A percentile compares a stretch with the other conserved stretches of the same genome.
Conservation (phyloP, 2,888 invertebrate species). For the Acronicta alni region DNA sequence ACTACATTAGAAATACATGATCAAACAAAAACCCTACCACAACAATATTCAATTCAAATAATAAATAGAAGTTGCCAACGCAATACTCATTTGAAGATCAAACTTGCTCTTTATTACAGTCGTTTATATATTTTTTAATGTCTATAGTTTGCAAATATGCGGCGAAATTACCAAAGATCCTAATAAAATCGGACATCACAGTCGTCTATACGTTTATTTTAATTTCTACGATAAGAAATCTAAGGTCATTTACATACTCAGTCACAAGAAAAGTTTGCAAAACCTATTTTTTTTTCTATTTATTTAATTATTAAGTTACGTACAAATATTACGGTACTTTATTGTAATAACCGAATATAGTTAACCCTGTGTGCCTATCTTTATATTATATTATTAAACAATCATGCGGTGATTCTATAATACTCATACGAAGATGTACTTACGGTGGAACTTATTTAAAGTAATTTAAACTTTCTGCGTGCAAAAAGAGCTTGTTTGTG, state of each 20-base stretch:
- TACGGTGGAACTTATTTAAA: too few species aligned
- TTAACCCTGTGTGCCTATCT: too few species aligned
- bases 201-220: slow-evolving; percentile 52
- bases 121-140: slow-evolving; percentile 58
- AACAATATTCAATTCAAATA: slow-evolving; percentile 35
- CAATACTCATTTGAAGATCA: slow-evolving; percentile 33
- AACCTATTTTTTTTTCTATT: too few species aligned
- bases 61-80: slow-evolving; percentile 31
- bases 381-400: too few species aligned
- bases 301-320: too few species aligned
- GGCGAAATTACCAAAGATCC: slow-evolving; percentile 56
- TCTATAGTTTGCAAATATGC: slow-evolving; percentile 57
- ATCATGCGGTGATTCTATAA: too few species aligned
- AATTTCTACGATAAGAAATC: slow-evolving; percentile 51
- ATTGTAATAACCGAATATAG: too few species aligned
- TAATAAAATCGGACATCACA: slow-evolving; percentile 41
- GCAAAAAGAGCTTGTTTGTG: too few species aligned
- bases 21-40: slow-evolving; percentile 24
- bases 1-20: slow-evolving; percentile 2
- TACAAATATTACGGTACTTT: too few species aligned
- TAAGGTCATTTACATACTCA: slow-evolving; percentile 29
- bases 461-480: too few species aligned
- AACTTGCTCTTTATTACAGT: slow-evolving; percentile 53
- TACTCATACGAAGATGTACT: too few species aligned
- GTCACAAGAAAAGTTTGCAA: too few species aligned